Evolutionary conservation across 2,113 vertebrate genomes (phyloP).

Genomic region (Telmatochromis sp.): DNA sequence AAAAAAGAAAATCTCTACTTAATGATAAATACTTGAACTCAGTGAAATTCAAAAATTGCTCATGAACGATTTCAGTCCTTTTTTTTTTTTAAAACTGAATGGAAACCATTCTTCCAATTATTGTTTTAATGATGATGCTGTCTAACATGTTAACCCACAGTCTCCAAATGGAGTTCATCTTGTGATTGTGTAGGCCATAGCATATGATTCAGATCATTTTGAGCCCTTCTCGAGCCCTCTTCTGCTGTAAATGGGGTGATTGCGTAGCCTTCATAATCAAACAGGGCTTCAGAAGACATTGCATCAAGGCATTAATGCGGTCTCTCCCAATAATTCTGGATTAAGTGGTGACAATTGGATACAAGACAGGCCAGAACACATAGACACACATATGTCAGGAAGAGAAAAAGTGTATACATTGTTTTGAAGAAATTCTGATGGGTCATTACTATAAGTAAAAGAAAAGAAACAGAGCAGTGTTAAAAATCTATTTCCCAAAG

Average conservation of each 20-base stretch:
- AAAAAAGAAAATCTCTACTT: background rate
- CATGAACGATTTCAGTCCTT: background rate
- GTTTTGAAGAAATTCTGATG: background rate
- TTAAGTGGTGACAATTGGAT: background rate
- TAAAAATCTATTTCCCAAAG: background rate
- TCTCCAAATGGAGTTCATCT: background rate
- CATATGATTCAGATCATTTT: background rate
- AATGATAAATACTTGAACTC: background rate
- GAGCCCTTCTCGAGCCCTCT: background rate
- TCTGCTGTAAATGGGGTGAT: background rate
- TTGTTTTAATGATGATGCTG: background rate
- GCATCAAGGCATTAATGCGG: background rate
- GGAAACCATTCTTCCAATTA: background rate
- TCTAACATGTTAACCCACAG: background rate
- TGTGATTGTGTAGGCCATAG: background rate
- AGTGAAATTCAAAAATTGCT: background rate
- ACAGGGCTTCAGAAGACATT: background rate
- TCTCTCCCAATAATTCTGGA: background rate
- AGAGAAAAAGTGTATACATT: background rate
- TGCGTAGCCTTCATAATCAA: background rate
- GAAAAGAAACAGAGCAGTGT: background rate
- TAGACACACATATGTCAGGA: background rate
- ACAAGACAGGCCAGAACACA: background rate
- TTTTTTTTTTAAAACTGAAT: rapidly evolving
- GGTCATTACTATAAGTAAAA: conserved; percentile 2